Evolutionary conservation across 2,888 invertebrate species (phyloP).

Genomic region (Gymnoscelis rufifasciata): DNA sequence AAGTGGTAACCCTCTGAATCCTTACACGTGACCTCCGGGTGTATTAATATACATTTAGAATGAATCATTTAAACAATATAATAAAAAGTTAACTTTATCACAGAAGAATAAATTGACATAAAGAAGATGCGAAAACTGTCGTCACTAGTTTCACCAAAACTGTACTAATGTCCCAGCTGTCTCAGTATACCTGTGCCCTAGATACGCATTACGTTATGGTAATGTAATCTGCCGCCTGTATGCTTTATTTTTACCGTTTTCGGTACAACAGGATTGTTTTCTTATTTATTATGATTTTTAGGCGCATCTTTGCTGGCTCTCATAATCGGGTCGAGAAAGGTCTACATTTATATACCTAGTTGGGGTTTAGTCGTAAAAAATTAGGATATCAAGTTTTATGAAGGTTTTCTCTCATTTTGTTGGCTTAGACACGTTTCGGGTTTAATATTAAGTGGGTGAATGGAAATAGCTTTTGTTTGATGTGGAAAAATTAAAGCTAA

Average conservation of each 20-base stretch:
- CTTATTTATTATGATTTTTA: conserved; percentile 23
- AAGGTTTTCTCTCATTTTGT: not conserved
- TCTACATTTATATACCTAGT: conserved; percentile 3
- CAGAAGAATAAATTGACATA: no score
- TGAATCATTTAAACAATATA: no score
- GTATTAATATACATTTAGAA: no score
- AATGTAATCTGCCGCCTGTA: conserved; percentile 27
- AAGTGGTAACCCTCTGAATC: no score
- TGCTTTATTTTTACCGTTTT: conserved; percentile 26
- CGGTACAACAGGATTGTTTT: conserved; percentile 15
- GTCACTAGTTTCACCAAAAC: no score
- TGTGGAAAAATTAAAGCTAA: no score
- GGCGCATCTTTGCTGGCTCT: conserved; percentile 12
- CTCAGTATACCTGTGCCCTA: conserved; percentile 2
- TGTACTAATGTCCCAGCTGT: no score
- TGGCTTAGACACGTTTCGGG: conserved; percentile 6
- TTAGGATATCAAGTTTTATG: conserved; percentile 11
- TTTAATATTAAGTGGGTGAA: not conserved
- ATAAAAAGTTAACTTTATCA: no score
- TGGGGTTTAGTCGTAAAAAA: conserved; percentile 8
- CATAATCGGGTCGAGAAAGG: conserved; percentile 8
- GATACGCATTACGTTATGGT: conserved; percentile 26
- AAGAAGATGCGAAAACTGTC: no score
- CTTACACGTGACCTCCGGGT: no score
- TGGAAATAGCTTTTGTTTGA: no score